These are phyloP conservation scores for Epinephelus coioides DNA, from an alignment of 2,797 vertebrate species.

Conservation along the genomic window DNA sequence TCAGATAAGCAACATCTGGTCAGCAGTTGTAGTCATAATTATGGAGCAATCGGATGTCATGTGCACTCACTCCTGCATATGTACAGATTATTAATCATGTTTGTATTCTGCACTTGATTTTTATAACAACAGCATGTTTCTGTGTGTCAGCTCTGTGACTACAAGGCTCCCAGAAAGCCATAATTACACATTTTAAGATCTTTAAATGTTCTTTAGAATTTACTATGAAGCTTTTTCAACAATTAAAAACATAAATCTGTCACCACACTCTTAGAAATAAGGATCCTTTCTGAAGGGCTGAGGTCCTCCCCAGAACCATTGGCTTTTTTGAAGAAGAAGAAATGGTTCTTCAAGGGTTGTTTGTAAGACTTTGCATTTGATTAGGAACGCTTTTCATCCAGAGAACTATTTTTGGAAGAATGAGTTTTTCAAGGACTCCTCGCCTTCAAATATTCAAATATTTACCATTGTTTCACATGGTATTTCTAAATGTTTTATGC, in stretches of 20 bases:
- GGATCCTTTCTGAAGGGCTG: no score
- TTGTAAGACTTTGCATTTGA: no score
- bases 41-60: constrained; percentile 13
- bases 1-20: constrained; percentile 75
- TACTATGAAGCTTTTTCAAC: not conserved
- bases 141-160: not conserved
- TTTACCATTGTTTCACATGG: no score
- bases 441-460: no score
- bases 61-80: not conserved
- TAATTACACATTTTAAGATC: no score
- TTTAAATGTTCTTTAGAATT: not conserved
- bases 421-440: no score
- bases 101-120: not conserved
- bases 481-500: not conserved
- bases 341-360: no score
- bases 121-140: not conserved
- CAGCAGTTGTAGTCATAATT: constrained; percentile 37
- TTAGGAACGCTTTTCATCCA: no score
- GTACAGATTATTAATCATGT: not conserved
- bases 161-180: not conserved
- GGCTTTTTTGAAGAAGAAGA: no score
- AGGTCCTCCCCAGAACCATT: no score
- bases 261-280: not conserved
- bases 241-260: not conserved
- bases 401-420: no score